Percentiles rank a stretch among this genome's conserved stretches.
Evolutionary conservation across 2,888 invertebrate species (phyloP).

Genomic region (Tachina grossa): DNA sequence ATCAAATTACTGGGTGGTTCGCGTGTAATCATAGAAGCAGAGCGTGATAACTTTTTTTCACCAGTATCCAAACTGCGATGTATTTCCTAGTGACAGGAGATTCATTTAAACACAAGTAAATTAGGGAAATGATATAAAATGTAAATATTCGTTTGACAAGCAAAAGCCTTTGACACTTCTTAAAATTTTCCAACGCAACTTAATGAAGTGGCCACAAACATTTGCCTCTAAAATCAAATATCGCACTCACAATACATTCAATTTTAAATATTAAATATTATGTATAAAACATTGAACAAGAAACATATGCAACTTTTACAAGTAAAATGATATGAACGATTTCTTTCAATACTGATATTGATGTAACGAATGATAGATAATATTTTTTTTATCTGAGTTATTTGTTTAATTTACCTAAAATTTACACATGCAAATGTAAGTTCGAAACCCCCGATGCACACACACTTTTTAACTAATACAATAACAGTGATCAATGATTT

Average conservation of each 20-base stretch:
- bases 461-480: too few relatives aligned
- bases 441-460: too few relatives aligned
- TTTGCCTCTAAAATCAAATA: slow-evolving; percentile 8
- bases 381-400: not conserved
- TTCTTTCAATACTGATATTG: slow-evolving; percentile 4
- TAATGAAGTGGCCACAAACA: not conserved
- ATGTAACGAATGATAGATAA: slow-evolving; percentile 8
- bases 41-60: slow-evolving; percentile 89
- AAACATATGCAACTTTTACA: slow-evolving; percentile 68
- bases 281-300: slow-evolving; percentile 62
- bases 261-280: slow-evolving; percentile 39
- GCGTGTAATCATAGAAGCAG: slow-evolving; percentile 87
- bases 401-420: not conserved
- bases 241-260: slow-evolving; percentile 16
- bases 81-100: slow-evolving; percentile 85
- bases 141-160: not conserved
- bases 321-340: slow-evolving; percentile 50
- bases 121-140: not conserved
- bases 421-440: too few relatives aligned
- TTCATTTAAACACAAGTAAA: not conserved
- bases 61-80: slow-evolving; percentile 92
- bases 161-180: not conserved
- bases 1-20: slow-evolving; percentile 88
- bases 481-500: too few relatives aligned
- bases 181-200: not conserved